Base-by-base conservation (phyloP, 2,888 invertebrate genomes). In the Oscheius sp. region DNA sequence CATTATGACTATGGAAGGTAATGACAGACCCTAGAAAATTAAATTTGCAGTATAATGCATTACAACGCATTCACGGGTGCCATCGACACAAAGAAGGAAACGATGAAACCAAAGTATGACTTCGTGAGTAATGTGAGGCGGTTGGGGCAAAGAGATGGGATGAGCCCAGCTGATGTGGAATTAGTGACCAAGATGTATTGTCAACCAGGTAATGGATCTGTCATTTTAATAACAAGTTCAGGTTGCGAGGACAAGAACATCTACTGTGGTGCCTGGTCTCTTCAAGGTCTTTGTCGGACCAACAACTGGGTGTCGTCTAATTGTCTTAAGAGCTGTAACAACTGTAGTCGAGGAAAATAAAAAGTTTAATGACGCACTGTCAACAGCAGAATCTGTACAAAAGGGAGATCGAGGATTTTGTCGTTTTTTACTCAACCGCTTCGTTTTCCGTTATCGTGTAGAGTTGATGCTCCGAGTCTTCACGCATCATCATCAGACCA, bases 201-300 rank as follows among this genome's bases (percentile, higher is more conserved):
- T 70, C 75, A 73, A 62, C 75, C 82, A 30, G 78, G 74, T 75
- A 3, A 12, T 2, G 9, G 32, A 17, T n/a, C n/a, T n/a, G n/a
- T n/a, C n/a, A n/a, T 5, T 28, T 2, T 24, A 24, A 51, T 4
- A 17, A 24, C 8, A 20, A 20, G 2, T 77, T 36, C 47, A 81
- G 80, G 72, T 14, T 82, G 82, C 54, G 70, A 74, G 36, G 84
- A 84, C 63, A 77, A 71, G 36, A 82, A 82, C 63, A 76, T 84
- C 12, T 84, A 83, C 66, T 84, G 84, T 61, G 84, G 84, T 9
- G 78, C 80, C 6, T 84, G 84, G 84, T 81, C 83, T 20, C 71
- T 77, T 2, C 67, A 72, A 26, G 71, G 75, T 38, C 71, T 82
- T 6, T 84, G 84, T 51, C 71, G 67, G 2, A 70, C 74, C 26